Percentiles rank a stretch among this genome's conserved stretches.
Conservation (phyloP, 2,888 invertebrate genomes). For the Meganola albula region DNA sequence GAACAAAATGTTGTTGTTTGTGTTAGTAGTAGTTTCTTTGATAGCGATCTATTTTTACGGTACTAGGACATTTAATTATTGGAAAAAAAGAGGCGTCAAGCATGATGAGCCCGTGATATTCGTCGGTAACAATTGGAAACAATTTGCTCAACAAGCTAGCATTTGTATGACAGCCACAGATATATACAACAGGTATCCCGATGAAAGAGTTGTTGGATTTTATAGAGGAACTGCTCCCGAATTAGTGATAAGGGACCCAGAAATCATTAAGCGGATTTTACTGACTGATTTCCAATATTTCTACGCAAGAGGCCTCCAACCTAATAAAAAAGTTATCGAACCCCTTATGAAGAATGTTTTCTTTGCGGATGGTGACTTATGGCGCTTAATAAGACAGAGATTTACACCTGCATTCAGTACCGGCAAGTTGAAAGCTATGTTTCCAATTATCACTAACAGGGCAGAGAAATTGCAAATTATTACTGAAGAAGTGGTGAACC, state of each 20-base stretch:
- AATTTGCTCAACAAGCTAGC: constrained; percentile 6
- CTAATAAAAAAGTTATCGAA: constrained; percentile 26
- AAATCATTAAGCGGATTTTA: constrained; percentile 33
- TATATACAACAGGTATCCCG: constrained; percentile 32
- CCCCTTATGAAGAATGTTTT: constrained; percentile 40
- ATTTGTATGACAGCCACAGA: constrained; percentile 15
- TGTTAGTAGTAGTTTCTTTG: constrained; percentile 6
- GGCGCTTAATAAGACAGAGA: constrained; percentile 41
- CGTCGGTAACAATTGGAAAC: constrained; percentile 14
- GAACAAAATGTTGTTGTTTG: neutral
- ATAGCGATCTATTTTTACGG: neutral
- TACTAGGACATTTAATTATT: neutral
- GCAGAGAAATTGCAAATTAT: constrained; percentile 33
- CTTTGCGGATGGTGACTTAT: constrained; percentile 38
- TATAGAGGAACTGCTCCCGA: constrained; percentile 32
- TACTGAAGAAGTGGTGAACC: constrained; percentile 17
- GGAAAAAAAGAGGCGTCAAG: neutral
- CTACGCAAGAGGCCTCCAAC: constrained; percentile 24
- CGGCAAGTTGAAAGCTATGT: constrained; percentile 42
- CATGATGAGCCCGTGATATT: constrained; percentile 10
- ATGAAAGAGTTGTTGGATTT: constrained; percentile 40
- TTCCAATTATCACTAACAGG: constrained; percentile 38
- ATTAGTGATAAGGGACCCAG: constrained; percentile 38
- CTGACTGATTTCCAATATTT: constrained; percentile 25
- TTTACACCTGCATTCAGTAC: constrained; percentile 42